phyloP scores from a whole-genome alignment of 2,888 invertebrate genomes.

The Agrilus biguttatus region DNA sequence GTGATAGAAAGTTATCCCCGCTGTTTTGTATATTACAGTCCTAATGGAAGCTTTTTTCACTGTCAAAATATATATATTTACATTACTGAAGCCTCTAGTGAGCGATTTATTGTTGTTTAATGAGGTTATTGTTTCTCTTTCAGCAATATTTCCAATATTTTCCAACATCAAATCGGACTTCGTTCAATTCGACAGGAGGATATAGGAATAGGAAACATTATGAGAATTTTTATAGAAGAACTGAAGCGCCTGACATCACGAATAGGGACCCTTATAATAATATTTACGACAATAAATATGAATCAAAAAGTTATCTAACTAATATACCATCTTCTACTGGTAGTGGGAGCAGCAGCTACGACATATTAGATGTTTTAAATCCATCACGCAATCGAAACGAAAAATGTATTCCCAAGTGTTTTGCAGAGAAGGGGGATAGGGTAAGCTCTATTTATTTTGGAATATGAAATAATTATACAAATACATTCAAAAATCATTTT shows the following conservation, averaged over 20 bases:
- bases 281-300: neutral
- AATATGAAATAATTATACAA: constrained; percentile 1
- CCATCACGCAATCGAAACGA: constrained; percentile 35
- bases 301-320: neutral
- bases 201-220: no score
- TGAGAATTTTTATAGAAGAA: no score
- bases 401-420: constrained; percentile 72
- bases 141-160: constrained; percentile 22
- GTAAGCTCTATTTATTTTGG: constrained; percentile 28
- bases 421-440: constrained; percentile 74
- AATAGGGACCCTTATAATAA: no score
- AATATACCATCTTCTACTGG: neutral
- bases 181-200: no score
- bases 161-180: constrained; percentile 8
- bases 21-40: no score
- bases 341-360: constrained; percentile 29
- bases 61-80: no score
- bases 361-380: constrained; percentile 27
- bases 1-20: no score
- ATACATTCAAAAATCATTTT: constrained; percentile 14
- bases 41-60: no score
- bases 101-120: no score
- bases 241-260: no score
- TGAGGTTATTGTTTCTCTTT: constrained; percentile 11
- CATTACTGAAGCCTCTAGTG: no score